Percentiles rank a stretch among this genome's conserved stretches.
These are phyloP conservation scores for Ophiothrix spiculata DNA, from an alignment of 35 echinoderm and acorn worm genomes.

Conservation along the genomic window DNA sequence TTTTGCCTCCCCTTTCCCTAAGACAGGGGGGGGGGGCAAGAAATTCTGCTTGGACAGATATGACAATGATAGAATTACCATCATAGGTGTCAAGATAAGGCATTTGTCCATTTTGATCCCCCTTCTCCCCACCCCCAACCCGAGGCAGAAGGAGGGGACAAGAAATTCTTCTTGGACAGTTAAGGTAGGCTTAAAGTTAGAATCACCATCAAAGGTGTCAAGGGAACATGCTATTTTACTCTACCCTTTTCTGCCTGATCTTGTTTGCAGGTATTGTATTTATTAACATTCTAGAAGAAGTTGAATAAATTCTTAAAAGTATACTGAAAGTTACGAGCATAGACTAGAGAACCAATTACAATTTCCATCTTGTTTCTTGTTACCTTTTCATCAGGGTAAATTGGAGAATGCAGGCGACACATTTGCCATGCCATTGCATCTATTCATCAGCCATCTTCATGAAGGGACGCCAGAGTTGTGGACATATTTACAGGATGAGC, in stretches of 20 bases:
- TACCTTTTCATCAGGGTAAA: constrained; percentile 18
- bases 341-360: neutral
- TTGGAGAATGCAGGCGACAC: constrained; percentile 16
- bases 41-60: constrained; percentile 42
- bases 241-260: no score
- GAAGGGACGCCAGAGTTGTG: constrained; percentile 27
- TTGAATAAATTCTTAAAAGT: neutral
- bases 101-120: neutral
- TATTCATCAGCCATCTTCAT: constrained; percentile 33
- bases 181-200: constrained; percentile 36
- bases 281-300: neutral
- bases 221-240: no score
- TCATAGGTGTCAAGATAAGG: neutral
- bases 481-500: constrained; percentile 68
- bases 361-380: neutral
- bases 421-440: constrained; percentile 20
- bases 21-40: neutral
- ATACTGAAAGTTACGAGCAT: neutral
- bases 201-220: constrained; percentile 3
- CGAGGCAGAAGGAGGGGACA: neutral
- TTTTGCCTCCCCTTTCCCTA: neutral
- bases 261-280: no score
- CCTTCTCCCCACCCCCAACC: neutral
- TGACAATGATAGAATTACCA: constrained; percentile 24
- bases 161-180: constrained; percentile 35